Conservation (phyloP, 2,888 invertebrate species). For the Colletes collaris region DNA sequence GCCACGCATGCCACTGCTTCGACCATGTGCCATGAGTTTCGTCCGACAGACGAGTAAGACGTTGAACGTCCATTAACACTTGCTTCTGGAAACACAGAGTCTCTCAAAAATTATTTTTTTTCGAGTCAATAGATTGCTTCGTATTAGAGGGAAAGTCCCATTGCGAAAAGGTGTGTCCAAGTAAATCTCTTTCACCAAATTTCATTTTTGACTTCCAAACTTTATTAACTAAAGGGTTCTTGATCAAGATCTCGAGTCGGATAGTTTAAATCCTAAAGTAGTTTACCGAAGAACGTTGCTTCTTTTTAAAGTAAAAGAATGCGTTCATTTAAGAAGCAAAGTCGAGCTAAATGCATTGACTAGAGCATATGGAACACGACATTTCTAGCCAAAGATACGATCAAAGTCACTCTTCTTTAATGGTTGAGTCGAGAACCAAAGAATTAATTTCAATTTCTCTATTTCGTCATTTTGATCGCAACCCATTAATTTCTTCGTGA, state of each 20-base stretch:
- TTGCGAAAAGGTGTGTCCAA: too few species aligned
- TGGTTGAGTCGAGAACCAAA: too few species aligned
- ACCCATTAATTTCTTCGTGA: too few species aligned
- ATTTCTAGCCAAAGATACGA: slow-evolving; percentile 15
- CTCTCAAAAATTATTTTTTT: too few species aligned
- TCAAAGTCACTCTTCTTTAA: too few species aligned
- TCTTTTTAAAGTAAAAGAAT: slow-evolving; percentile 87
- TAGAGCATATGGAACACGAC: slow-evolving; percentile 83
- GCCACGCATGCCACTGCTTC: slow-evolving; percentile 34
- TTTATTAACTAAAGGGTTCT: slow-evolving; percentile 91
- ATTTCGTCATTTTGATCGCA: too few species aligned
- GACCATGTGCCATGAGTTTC: neutral
- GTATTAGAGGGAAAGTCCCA: too few species aligned
- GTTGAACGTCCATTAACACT: too few species aligned
- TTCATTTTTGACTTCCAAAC: slow-evolving; percentile 82
- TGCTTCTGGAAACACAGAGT: too few species aligned
- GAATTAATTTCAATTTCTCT: too few species aligned
- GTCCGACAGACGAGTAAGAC: neutral
- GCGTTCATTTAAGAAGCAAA: slow-evolving; percentile 85
- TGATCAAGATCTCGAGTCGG: slow-evolving; percentile 88
- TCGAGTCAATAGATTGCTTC: too few species aligned
- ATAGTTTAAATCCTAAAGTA: slow-evolving; percentile 89
- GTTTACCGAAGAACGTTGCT: slow-evolving; percentile 91
- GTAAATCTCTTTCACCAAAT: too few species aligned
- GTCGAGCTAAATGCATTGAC: slow-evolving; percentile 84